Base-by-base conservation (phyloP, 2,888 invertebrate genomes). In the Melipona beecheii region DNA sequence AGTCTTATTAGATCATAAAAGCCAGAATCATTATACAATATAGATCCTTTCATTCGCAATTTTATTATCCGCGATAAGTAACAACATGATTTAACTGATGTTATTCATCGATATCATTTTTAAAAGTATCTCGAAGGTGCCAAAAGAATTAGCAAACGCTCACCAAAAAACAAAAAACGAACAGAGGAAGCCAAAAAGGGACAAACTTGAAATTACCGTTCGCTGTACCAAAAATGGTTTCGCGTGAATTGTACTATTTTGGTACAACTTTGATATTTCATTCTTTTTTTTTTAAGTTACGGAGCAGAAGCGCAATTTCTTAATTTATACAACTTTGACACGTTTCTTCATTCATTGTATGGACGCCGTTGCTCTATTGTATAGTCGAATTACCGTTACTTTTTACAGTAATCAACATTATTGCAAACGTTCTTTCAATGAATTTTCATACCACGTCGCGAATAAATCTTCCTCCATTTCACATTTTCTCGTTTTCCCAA, bases 321-420 rank as follows among this genome's bases (percentile, higher is more conserved):
- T 70, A 36, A 70, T 36, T 70, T 70, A 56, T 54, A 70, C 54
- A 54, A 70, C 70, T 70, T 36, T 56, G 36, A 21, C 70, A 56
- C 31, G 17, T 54, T 71, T 43, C 56, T 71, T 43, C 58, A 19
- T 58, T 24, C 71, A 43, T 43, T 71, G 43, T 58, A 58, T 36
- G 13, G 19, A 21, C 58, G 36, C 43, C 71, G 71, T 71, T 71
- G 50, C 24, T 36, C 71, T 11, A 58, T 56, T 71, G 58, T 70
- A 43, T n/a, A 49, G 24, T 62, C 19, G 27, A 36, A 49, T 11
- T 49, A 62, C 60, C 60, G 58, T 60, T 72, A 72, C 15, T 60
- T 72, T 72, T 72, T 72, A 60, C 43, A 62, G 49, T 72, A 72
- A 15, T 72, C 36, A 49, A 60, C 49, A 49, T 72, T 50, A 21